A percentile compares a stretch with the other conserved stretches of the same genome.
phyloP scores from a whole-genome alignment of 2,797 vertebrate species.

The Chelonia mydas region DNA sequence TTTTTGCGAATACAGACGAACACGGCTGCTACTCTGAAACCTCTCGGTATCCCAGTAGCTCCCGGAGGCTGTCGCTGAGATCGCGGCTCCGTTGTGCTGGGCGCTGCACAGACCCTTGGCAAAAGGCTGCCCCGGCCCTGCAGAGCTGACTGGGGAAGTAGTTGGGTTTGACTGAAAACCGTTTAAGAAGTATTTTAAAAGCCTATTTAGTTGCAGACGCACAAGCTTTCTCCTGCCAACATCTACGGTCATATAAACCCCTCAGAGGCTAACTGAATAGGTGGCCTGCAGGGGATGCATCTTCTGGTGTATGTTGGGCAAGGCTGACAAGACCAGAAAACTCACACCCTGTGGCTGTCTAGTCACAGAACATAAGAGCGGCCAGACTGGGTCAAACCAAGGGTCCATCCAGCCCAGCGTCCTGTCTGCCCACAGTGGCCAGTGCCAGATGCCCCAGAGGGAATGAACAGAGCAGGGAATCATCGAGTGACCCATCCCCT shows the following conservation, averaged over 20 bases:
- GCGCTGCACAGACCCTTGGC: neutral
- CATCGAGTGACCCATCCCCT: too few species aligned
- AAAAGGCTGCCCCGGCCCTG: neutral
- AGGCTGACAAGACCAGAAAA: conserved; percentile 1
- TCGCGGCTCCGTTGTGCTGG: neutral
- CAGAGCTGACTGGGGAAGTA: neutral
- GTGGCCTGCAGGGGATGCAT: neutral
- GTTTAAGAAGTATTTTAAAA: conserved; percentile 7
- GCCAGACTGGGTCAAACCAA: too few species aligned
- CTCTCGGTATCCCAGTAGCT: neutral
- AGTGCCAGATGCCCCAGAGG: too few species aligned
- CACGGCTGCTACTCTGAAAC: too few species aligned
- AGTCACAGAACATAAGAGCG: rapidly evolving
- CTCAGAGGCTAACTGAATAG: neutral
- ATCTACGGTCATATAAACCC: neutral
- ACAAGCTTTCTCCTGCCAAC: neutral
- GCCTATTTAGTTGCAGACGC: neutral
- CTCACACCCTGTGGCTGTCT: neutral
- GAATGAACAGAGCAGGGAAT: too few species aligned
- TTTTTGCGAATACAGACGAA: too few species aligned
- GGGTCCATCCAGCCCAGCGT: too few species aligned
- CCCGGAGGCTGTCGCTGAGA: neutral
- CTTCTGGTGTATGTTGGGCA: rapidly evolving
- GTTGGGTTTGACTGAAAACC: neutral
- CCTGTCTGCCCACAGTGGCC: too few species aligned